These are phyloP conservation scores for Ctenodactylus gundi DNA, from an alignment of 2,113 vertebrate genomes.

Conservation along the genomic window DNA sequence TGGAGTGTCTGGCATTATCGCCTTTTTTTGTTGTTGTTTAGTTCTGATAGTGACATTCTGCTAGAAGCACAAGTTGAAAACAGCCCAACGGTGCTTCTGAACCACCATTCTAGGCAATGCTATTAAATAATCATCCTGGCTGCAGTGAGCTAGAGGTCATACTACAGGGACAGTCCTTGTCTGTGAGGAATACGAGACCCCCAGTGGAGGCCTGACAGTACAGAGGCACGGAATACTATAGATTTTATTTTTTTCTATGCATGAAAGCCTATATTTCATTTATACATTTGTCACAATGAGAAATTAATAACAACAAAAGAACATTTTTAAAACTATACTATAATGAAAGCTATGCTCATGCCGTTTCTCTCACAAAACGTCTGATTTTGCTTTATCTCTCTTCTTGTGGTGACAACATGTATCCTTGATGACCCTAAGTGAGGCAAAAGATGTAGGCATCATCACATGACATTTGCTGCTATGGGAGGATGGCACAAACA, in stretches of 20 bases:
- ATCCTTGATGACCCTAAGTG: background rate
- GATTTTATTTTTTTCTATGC: background rate
- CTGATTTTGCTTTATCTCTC: background rate
- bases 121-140: background rate
- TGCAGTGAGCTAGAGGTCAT: background rate
- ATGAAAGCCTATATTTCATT: background rate
- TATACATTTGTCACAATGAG: background rate
- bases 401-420: too few species aligned
- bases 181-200: too few species aligned
- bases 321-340: background rate
- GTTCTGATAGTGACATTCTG: background rate
- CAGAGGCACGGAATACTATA: background rate
- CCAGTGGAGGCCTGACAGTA: background rate
- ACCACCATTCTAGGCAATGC: background rate
- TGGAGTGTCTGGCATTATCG: background rate
- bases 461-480: background rate
- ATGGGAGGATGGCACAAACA: too few species aligned
- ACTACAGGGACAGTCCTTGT: accelerated
- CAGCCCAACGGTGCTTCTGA: background rate
- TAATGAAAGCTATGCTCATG: background rate
- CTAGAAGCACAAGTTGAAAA: background rate
- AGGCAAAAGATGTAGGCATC: background rate
- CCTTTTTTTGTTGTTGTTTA: background rate
- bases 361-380: background rate
- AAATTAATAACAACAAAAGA: background rate